Evolutionary conservation across 2,888 invertebrate genomes (phyloP).

Genomic region (Vandiemenella viatica): DNA sequence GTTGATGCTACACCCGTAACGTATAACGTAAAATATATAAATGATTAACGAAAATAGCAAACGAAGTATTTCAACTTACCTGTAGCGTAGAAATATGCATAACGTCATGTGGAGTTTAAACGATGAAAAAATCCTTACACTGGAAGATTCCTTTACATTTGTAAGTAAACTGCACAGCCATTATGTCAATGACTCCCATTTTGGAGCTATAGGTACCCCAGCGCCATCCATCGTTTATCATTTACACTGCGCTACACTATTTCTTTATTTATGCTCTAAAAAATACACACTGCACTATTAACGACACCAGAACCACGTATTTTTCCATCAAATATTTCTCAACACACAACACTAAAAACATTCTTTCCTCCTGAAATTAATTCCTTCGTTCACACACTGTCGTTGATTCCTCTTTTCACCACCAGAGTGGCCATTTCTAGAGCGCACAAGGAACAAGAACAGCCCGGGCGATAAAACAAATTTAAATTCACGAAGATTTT

Average conservation of each 20-base stretch:
- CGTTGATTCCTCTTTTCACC: constrained; percentile 10
- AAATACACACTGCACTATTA: too few relatives aligned
- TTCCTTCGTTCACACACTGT: background rate
- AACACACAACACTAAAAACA: background rate
- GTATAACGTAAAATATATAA: too few relatives aligned
- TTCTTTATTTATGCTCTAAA: background rate
- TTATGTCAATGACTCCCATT: constrained; percentile 22
- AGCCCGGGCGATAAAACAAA: constrained; percentile 10
- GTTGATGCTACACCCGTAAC: too few relatives aligned
- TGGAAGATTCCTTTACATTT: constrained; percentile 9
- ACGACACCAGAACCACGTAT: too few relatives aligned
- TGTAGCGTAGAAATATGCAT: constrained; percentile 5
- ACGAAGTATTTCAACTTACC: constrained; percentile 3
- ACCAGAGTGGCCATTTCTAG: constrained; percentile 14
- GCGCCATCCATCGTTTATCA: constrained; percentile 12
- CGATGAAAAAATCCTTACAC: too few relatives aligned
- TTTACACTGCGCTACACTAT: constrained; percentile 4
- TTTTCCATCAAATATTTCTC: too few relatives aligned
- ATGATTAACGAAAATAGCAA: too few relatives aligned
- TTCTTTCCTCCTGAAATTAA: background rate
- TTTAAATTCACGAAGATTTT: constrained; percentile 8
- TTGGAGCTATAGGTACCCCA: constrained; percentile 14
- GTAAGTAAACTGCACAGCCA: constrained; percentile 19
- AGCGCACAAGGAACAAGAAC: constrained; percentile 7
- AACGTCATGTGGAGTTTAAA: background rate